Evolutionary conservation across 2,113 vertebrate species (phyloP).

Genomic region (Oreotrochilus melanogaster): DNA sequence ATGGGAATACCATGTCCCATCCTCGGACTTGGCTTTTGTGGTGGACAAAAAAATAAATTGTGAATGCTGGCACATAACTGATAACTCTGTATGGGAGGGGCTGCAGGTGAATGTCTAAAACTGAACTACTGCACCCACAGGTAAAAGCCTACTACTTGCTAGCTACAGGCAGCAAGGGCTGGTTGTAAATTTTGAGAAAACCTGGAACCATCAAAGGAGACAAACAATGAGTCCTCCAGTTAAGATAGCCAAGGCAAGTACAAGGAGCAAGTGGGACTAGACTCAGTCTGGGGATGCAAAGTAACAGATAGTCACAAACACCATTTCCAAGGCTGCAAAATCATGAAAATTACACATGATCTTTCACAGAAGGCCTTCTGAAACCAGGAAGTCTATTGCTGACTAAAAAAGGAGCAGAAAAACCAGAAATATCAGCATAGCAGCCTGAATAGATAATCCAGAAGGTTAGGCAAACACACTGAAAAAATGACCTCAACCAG

Average conservation of each 20-base stretch:
- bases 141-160: not conserved
- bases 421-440: not conserved
- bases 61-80: not conserved
- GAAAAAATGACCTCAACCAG: not conserved
- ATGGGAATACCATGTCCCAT: rapidly evolving
- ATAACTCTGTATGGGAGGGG: not conserved
- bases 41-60: not conserved
- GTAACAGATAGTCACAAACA: not conserved
- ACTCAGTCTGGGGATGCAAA: not conserved
- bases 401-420: not conserved
- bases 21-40: not conserved
- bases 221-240: not conserved
- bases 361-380: not conserved
- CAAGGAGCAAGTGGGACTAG: not conserved
- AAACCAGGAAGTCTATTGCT: not conserved
- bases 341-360: not conserved
- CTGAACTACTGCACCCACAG: not conserved
- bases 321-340: not conserved
- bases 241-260: not conserved
- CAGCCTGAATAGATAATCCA: not conserved
- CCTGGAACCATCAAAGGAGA: not conserved
- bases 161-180: not conserved
- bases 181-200: not conserved
- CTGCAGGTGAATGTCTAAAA: not conserved
- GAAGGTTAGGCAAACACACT: not conserved